Base-by-base conservation (phyloP, 1,140 invertebrate species). In the Heliconius hewitsoni region DNA sequence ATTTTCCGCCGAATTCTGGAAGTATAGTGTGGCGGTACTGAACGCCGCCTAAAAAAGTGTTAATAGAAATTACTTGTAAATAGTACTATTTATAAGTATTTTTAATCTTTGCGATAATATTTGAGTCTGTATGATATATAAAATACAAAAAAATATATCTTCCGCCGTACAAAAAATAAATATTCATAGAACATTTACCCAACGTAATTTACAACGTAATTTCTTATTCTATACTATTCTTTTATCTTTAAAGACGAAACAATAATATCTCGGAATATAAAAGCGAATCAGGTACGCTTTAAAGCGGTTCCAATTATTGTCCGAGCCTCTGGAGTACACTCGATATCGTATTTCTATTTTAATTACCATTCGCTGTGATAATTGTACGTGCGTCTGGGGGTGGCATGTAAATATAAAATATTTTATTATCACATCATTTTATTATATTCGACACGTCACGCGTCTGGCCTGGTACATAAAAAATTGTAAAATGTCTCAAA, bases 331-430 rank as follows among this genome's bases (percentile, higher is more conserved):
- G 73, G 78, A 74, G 46, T 30, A 70, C 66, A 78, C 76, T 82
- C 76, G 74, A 80, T 83, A 78, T 78, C 79, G 76, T 81, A 80
- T 83, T 83, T 83, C 82, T 83, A 81, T 81, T 83, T 80, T 83
- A 83, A 81, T 83, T 83, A 80, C 82, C 71, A 34, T 74, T 75
- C 46, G 73, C 55, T 71, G 57, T 42, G 8, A 6, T 34, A 37
- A 19, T 18, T 34, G 73, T 73, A 16, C 37, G 73, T 72, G 66
- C 16, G 16, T 74, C 8, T 83, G 50, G 81, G 55, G 1, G 42
- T 27, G 27, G 42, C 27, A 30, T 30, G 11, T 9, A 73, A 46
- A 37, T 52, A 27, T 74, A n/a, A 23, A 11, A 57, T 23, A 18
- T 55, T 55, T 46, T 46, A 46, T 37, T 37, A 1, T 37, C 6